Evolutionary conservation across 2,888 invertebrate species (phyloP).

Genomic region (Parnassius orleans): DNA sequence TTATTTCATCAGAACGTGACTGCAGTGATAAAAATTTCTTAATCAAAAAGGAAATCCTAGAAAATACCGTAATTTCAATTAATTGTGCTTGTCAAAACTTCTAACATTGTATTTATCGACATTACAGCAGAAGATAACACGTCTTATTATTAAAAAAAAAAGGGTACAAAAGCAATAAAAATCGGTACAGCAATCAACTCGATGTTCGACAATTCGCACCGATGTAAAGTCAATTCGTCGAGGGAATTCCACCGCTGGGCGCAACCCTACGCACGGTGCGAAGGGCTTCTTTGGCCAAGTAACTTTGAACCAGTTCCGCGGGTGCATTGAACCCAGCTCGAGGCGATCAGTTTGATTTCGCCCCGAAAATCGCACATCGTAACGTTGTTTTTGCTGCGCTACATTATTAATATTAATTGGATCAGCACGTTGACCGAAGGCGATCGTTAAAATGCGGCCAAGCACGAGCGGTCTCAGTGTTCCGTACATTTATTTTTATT

Average conservation of each 20-base stretch:
- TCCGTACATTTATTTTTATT: constrained; percentile 38
- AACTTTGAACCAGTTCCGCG: constrained; percentile 65
- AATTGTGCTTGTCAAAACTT: no score
- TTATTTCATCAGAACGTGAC: no score
- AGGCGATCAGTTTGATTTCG: constrained; percentile 70
- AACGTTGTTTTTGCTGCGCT: constrained; percentile 65
- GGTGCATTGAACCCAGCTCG: constrained; percentile 51
- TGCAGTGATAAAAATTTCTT: no score
- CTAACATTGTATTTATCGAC: not conserved
- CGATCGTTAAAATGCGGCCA: constrained; percentile 55
- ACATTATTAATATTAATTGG: constrained; percentile 78
- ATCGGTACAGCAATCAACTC: constrained; percentile 17
- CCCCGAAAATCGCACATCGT: constrained; percentile 70
- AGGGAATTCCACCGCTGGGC: constrained; percentile 27
- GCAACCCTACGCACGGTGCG: constrained; percentile 35
- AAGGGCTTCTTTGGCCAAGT: constrained; percentile 71
- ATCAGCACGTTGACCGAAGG: constrained; percentile 62
- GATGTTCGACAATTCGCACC: constrained; percentile 25
- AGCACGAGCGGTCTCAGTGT: constrained; percentile 38
- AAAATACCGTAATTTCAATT: no score
- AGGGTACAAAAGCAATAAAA: constrained; percentile 4
- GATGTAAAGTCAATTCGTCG: constrained; percentile 7
- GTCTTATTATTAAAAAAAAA: constrained; percentile 11
- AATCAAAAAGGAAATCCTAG: no score
- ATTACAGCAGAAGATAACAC: not conserved